These are phyloP conservation scores for Leptopilina drosophilae DNA, from an alignment of 2,888 invertebrate genomes.

Conservation along the genomic window DNA sequence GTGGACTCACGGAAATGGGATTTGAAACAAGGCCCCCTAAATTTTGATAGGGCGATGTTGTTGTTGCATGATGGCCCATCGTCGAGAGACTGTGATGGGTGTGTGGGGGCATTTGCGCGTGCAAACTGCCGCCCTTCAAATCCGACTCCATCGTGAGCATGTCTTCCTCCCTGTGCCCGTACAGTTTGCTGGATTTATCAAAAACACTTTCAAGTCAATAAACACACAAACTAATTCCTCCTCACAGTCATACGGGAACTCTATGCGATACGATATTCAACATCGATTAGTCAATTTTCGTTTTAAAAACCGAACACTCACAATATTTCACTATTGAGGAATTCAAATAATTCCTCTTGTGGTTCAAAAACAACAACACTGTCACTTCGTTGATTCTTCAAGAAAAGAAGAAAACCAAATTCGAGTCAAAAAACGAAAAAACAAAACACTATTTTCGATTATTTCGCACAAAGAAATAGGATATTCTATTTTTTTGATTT, in stretches of 20 bases:
- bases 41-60: conserved; percentile 82
- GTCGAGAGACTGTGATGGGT: conserved; percentile 85
- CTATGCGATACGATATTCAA: conserved; percentile 9
- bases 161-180: conserved; percentile 89
- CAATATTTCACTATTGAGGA: conserved; percentile 1
- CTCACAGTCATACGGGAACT: conserved; percentile 13
- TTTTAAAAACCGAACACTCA: conserved; percentile 38
- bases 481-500: too few species aligned
- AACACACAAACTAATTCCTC: not conserved
- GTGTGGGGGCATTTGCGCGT: conserved; percentile 89
- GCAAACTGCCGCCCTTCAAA: conserved; percentile 92
- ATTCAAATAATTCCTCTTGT: not conserved
- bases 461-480: not conserved
- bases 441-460: not conserved
- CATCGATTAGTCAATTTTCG: not conserved
- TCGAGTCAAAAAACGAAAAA: not conserved
- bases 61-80: conserved; percentile 81
- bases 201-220: conserved; percentile 44
- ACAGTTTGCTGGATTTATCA: conserved; percentile 84
- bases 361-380: conserved; percentile 61
- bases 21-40: conserved; percentile 81
- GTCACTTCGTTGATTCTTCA: conserved; percentile 59
- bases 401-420: not conserved
- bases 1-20: conserved; percentile 73
- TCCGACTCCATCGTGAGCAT: conserved; percentile 96